Evolutionary conservation across 2,113 vertebrate species (phyloP), one percentile per base, ranked within the genome.

Genomic region (Coptodon rendalli): DNA sequence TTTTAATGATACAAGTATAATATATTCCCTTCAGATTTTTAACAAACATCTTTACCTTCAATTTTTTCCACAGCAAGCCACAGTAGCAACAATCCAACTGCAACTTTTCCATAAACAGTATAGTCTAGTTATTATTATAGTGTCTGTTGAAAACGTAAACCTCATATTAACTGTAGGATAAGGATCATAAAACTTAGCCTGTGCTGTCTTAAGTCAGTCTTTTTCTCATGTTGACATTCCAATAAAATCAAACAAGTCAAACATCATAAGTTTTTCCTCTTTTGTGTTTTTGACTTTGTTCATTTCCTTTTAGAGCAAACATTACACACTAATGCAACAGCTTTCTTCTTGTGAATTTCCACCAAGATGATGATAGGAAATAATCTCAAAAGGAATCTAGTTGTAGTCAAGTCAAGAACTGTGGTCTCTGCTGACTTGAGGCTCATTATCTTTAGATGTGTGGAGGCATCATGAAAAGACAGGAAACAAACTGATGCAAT

Each of bases 121-220:
- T 11, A 48, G 68, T 76, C 40, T 17, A 27, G 3, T 73, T 73
- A 19, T 76, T 29, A 76, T 48, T 29, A 71, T 16, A 10, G 40
- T 45, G 1, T 5, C 24, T 48, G 40, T 0, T 76, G 0, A 76
- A 48, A 17, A 2, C 0, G 2, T 71, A 71, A 76, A 76, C 14
- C 0, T 76, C 22, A 2, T 16, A 10, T 10, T 43, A 43, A 7
- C 8, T 73, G 68, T 29, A 43, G 22, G 40, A 4, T 29, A 11
- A 45, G 22, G 0, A 45, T 45, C 40, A 48, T 48, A 48, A 76
- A 71, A 24, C n/a, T 0, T 14, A 71, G 7, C 12, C 14, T 11
- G 40, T 10, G 40, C 14, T 8, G 14, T 29, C 24, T 73, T 4
- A 27, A 24, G 13, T 45, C 68, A 0, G 24, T 17, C 6, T 4